Evolutionary conservation across 2,113 vertebrate genomes (phyloP), one percentile per base, ranked within the genome.

Genomic region (Fregetta grallaria): DNA sequence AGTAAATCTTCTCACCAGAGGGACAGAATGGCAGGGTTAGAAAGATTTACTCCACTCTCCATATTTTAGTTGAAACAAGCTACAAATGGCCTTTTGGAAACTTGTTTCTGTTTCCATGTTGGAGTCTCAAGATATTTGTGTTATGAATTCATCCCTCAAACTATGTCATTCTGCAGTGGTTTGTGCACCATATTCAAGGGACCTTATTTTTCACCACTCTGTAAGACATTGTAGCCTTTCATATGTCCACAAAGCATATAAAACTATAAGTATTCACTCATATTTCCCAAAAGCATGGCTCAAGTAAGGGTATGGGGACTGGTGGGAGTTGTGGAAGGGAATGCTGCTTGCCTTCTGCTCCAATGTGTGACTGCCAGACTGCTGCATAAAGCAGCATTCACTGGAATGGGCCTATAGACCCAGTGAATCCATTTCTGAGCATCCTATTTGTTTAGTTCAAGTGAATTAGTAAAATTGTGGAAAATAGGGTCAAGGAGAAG

Each of bases 191-290:
- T 30, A 20, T 65, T 72, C 53, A 85, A 65, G 38, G 36, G 9
- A 72, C 20, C 9, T 86, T 77, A 32, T 20, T 88, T 66, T 82
- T 80, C 56, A 15, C 40, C 1, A 7, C 17, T 78, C 34, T 53
- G 3, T 79, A 29, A 55, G 65, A 68, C 10, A 27, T 4, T 74
- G 19, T n/a, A 86, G 56, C 23, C 25, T 74, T 74, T 71, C 21
- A 25, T 38, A 71, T 9, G 13, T 21, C 29, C 72, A 58, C 42
- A n/a, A 77, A 84, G 5, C 53, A 47, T 36, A 65, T 2, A 9
- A 56, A 90, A 3, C 29, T 0, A 0, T 20, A 50, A 65, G 26
- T 17, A 56, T 66, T 38, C 20, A 56, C 10, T 59, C 3, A 0
- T 59, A 59, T 74, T 71, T 91, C n/a, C 38, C 38, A 55, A 59